phyloP scores from a whole-genome alignment of 2,797 vertebrate species.

The Otolemur crassicaudatus region DNA sequence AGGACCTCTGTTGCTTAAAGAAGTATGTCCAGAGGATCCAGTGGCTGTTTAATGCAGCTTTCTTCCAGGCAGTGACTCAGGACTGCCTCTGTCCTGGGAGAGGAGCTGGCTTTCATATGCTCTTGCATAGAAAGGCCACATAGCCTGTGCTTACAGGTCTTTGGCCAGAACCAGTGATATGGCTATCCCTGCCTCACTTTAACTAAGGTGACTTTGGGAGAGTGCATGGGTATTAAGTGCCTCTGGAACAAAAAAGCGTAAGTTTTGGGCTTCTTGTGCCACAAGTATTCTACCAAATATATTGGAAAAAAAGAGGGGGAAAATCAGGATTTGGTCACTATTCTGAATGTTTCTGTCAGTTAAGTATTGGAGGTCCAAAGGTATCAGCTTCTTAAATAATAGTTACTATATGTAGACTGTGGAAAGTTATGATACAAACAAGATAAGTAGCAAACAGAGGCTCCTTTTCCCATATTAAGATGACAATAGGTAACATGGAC shows the following conservation, averaged over 20 bases:
- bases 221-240: background rate
- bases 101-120: background rate
- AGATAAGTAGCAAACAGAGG: background rate
- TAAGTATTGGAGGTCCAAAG: background rate
- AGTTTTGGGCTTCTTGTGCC: background rate
- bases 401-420: background rate
- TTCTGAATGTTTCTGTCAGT: background rate
- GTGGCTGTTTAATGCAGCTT: background rate
- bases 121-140: background rate
- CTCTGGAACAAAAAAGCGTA: background rate
- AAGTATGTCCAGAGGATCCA: background rate
- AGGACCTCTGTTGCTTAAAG: background rate
- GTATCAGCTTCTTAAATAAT: slow-evolving; percentile 7
- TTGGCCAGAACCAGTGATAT: background rate
- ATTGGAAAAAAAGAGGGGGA: background rate
- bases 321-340: background rate
- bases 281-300: background rate
- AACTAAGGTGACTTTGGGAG: background rate
- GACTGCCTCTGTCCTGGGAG: background rate
- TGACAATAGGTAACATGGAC: background rate
- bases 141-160: background rate
- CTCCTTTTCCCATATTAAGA: background rate
- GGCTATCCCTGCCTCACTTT: background rate
- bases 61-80: background rate
- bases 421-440: background rate